These are phyloP conservation scores for Meghimatium bilineatum DNA, from an alignment of 2,888 invertebrate species.

Conservation along the genomic window DNA sequence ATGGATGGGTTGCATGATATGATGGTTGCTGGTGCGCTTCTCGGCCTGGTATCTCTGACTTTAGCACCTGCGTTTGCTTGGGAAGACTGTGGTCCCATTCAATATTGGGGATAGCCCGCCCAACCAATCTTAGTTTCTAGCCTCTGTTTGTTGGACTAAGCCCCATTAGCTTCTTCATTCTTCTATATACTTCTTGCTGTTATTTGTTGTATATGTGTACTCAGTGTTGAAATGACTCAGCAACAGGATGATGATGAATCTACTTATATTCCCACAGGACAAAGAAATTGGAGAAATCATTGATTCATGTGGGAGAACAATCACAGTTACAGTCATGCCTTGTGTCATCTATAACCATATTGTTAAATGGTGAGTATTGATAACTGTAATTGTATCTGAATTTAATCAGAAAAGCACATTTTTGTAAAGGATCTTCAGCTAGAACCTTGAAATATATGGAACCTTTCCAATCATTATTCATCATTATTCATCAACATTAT, in stretches of 20 bases:
- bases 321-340: constrained; percentile 91
- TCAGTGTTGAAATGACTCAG: neutral
- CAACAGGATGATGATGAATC: neutral
- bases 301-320: constrained; percentile 83
- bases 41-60: too few species aligned
- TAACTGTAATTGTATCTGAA: neutral
- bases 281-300: constrained; percentile 89
- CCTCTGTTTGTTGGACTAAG: too few species aligned
- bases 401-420: neutral
- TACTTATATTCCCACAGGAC: constrained; percentile 79
- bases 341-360: constrained; percentile 91
- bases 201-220: neutral
- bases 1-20: too few species aligned
- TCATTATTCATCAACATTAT: too few species aligned
- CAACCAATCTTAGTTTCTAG: too few species aligned
- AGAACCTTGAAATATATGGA: too few species aligned
- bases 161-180: neutral
- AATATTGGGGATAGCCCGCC: too few species aligned
- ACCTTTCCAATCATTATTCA: too few species aligned
- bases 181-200: neutral
- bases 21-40: too few species aligned
- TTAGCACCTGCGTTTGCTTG: too few species aligned
- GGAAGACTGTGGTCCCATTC: too few species aligned
- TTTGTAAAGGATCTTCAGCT: too few species aligned
- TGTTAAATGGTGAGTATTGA: constrained; percentile 88